Conservation (phyloP, 2,113 vertebrate species). For the Podiceps cristatus region DNA sequence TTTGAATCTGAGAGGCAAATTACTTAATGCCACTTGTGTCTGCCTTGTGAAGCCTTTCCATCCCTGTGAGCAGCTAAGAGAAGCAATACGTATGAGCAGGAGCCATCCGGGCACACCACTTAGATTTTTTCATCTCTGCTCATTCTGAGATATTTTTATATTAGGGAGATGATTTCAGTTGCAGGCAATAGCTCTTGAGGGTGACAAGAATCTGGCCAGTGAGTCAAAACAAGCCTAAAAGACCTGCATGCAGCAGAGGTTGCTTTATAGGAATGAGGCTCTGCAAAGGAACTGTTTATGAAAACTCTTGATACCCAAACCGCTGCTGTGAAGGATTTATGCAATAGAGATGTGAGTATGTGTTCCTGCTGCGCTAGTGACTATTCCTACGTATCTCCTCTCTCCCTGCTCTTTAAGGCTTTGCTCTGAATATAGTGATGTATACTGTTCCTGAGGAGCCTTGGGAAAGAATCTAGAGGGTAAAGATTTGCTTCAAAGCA, state of each 20-base stretch:
- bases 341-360: neutral
- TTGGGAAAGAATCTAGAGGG: slow-evolving; percentile 48
- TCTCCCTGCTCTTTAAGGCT: neutral
- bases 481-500: slow-evolving; percentile 67
- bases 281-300: neutral
- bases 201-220: neutral
- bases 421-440: neutral
- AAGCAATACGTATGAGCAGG: neutral
- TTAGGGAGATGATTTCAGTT: neutral
- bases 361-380: neutral
- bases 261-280: neutral
- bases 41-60: neutral
- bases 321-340: neutral
- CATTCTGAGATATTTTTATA: neutral
- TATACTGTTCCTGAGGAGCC: neutral
- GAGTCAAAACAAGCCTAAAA: neutral
- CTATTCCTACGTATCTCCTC: neutral
- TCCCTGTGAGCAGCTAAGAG: neutral
- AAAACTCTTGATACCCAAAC: neutral
- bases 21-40: neutral
- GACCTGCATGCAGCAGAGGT: neutral
- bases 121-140: neutral
- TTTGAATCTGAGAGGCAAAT: neutral
- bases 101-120: neutral
- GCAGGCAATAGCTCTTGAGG: neutral